These are phyloP conservation scores for Aphelocoma californica DNA, from an alignment of 2,797 vertebrate species.

Conservation along the genomic window DNA sequence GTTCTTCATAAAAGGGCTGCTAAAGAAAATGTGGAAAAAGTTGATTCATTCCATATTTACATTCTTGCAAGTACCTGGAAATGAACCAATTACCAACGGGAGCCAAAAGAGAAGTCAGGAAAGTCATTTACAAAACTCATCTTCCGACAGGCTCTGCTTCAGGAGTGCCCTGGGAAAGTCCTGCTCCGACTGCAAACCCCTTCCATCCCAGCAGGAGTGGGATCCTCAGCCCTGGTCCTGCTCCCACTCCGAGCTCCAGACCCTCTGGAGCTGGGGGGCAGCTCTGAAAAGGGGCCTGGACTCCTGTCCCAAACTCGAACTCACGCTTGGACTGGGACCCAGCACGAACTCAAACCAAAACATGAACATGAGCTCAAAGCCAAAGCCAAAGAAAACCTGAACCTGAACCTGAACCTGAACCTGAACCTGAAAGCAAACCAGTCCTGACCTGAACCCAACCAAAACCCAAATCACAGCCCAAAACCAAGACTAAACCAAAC, in stretches of 20 bases:
- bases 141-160: constrained; percentile 61
- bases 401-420: neutral
- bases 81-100: constrained; percentile 71
- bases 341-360: neutral
- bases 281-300: neutral
- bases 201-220: constrained; percentile 5
- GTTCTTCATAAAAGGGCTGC: constrained; percentile 91
- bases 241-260: accelerated
- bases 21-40: constrained; percentile 85
- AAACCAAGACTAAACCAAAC: neutral
- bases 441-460: neutral
- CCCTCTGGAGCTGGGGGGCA: neutral
- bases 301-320: neutral
- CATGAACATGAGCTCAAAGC: neutral
- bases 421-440: neutral
- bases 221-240: neutral
- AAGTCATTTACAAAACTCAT: constrained; percentile 72
- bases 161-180: constrained; percentile 56
- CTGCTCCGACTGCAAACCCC: constrained; percentile 40
- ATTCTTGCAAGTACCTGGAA: constrained; percentile 83
- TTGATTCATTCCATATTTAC: constrained; percentile 87
- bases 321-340: neutral
- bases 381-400: neutral
- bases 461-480: neutral
- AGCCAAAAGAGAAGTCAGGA: constrained; percentile 75